Evolutionary conservation across 2,797 vertebrate species (phyloP).

Genomic region (Spea hammondii): DNA sequence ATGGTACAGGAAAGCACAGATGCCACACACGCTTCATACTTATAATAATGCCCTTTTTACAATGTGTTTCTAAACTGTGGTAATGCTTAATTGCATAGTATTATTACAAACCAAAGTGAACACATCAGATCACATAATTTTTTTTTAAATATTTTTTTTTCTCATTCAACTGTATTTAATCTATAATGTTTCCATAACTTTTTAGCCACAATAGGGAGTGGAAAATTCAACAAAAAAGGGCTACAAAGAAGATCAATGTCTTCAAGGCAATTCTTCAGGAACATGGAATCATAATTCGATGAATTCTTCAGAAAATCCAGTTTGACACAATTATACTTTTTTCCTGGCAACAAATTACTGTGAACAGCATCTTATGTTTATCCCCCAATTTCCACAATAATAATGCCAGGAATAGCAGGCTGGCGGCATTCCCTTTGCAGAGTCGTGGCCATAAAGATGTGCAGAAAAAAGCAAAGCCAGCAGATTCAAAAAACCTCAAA

Average conservation of each 20-base stretch:
- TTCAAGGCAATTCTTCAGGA: constrained; percentile 36
- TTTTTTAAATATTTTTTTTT: background rate
- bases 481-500: constrained; percentile 52
- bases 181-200: constrained; percentile 6
- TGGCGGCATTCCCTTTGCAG: constrained; percentile 47
- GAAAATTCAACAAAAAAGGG: constrained; percentile 20
- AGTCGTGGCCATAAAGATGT: constrained; percentile 50
- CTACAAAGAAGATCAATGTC: constrained; percentile 23
- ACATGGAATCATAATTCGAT: constrained; percentile 41
- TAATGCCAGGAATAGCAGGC: constrained; percentile 51
- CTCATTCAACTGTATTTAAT: background rate
- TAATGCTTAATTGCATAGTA: no score
- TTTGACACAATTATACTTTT: constrained; percentile 50
- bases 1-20: no score
- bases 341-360: constrained; percentile 44
- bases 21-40: no score
- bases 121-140: background rate
- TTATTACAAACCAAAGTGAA: no score
- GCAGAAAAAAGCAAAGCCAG: constrained; percentile 49
- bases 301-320: constrained; percentile 46
- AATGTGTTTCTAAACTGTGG: no score
- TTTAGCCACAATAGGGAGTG: constrained; percentile 30
- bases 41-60: no score
- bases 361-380: constrained; percentile 52
- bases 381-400: constrained; percentile 52